Base-by-base conservation (phyloP, 2,888 invertebrate species). In the Lobophora halterata region DNA sequence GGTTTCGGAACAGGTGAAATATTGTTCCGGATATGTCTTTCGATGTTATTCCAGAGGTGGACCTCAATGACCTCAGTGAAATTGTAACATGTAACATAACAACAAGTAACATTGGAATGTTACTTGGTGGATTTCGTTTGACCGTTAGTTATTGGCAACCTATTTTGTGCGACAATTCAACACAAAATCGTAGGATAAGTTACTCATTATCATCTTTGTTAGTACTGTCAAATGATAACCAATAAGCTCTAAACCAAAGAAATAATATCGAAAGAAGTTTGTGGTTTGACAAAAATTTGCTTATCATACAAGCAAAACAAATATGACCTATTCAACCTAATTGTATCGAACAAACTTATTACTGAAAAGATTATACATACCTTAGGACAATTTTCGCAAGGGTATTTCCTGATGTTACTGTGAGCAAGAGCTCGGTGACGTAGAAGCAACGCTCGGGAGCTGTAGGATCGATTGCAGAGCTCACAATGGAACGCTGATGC, bases 321-420 rank as follows among this genome's bases (percentile, higher is more conserved):
- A n/a, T n/a, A n/a, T n/a, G n/a, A n/a, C n/a, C n/a, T n/a, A n/a
- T n/a, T n/a, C n/a, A n/a, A n/a, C n/a, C n/a, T n/a, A n/a, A n/a
- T n/a, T 34, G 17, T 25, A 41, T 42, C 34, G 49, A 46, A 26
- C 42, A 8, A 3, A 5, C 8, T 1, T 20, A 11, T n/a, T 13
- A 7, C 10, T 1, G 18, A 38, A 26, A 2, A 36, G 41, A 40
- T 12, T 44, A 50, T 49, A 40, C 88, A 85, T 82, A 94, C 94
- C 91, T 94, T 95, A 52, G 93, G 90, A 71, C 96, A 96, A 74
- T 97, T 97, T 75, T 98, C 97, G 85, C 98, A 98, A 50, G 95
- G 93, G 79, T 96, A 97, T 70, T 95, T 94, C 58, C 95, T 91
- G 43, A 93, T 91, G 71, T 94, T 93, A 12, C 95, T 94, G 78